Conservation (phyloP, 2,797 vertebrate genomes). For the Pipistrellus kuhlii region DNA sequence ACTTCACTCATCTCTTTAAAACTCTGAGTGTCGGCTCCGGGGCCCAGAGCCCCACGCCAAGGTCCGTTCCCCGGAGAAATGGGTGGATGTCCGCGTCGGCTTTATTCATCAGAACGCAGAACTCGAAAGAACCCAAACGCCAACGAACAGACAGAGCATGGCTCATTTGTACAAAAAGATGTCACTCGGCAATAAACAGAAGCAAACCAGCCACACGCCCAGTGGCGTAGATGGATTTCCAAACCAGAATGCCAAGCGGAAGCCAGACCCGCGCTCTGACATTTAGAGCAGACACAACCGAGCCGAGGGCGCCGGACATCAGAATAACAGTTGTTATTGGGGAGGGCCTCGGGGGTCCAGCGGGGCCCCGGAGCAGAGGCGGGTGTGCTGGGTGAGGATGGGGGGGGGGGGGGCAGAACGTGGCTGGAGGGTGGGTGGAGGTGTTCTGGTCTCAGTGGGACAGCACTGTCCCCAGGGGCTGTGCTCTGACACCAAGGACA, state of each 20-base stretch:
- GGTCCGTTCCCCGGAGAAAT: neutral
- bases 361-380: neutral
- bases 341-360: neutral
- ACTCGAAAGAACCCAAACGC: neutral
- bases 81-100: neutral
- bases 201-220: neutral
- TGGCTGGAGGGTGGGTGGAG: neutral
- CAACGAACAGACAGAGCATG: neutral
- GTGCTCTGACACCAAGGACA: neutral
- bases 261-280: neutral
- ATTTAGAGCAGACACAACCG: neutral
- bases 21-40: neutral
- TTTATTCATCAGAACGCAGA: neutral
- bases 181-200: neutral
- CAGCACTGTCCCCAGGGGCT: neutral
- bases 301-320: accelerated
- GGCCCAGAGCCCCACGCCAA: neutral
- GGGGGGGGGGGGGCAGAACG: neutral
- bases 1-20: neutral
- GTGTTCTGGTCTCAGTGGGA: neutral
- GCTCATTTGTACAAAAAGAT: neutral
- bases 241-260: neutral
- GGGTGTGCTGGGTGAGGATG: neutral
- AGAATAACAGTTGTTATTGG: neutral
- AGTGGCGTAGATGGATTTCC: neutral